These are phyloP conservation scores for Galerucella pusilla DNA, from an alignment of 2,888 invertebrate genomes.

Conservation along the genomic window DNA sequence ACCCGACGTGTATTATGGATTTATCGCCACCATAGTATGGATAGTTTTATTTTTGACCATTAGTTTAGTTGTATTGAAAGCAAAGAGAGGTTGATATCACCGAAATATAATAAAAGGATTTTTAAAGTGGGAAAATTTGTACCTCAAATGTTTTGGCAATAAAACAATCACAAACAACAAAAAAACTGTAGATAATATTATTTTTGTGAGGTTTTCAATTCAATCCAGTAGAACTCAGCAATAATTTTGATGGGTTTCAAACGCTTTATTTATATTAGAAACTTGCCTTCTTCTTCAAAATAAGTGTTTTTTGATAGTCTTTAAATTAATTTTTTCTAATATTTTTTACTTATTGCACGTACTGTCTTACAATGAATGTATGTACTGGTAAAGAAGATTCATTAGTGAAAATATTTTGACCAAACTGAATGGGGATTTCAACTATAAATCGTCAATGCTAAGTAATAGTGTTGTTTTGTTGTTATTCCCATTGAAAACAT, in stretches of 20 bases:
- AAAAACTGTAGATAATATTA: slow-evolving; percentile 28
- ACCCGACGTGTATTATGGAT: slow-evolving; percentile 88
- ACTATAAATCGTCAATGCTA: too few species aligned
- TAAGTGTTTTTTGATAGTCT: slow-evolving; percentile 39
- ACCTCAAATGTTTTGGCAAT: slow-evolving; percentile 24
- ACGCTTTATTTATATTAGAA: slow-evolving; percentile 49
- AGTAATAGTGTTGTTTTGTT: too few species aligned
- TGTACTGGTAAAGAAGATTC: not conserved
- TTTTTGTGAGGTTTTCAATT: slow-evolving; percentile 32
- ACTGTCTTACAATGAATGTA: slow-evolving; percentile 29
- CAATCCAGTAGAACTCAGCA: slow-evolving; percentile 24
- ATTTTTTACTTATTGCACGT: slow-evolving; percentile 36
- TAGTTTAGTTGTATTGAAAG: slow-evolving; percentile 81
- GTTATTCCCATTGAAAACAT: too few species aligned
- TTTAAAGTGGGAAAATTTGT: slow-evolving; percentile 24
- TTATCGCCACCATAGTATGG: slow-evolving; percentile 87
- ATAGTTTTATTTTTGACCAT: slow-evolving; percentile 84
- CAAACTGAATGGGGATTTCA: too few species aligned
- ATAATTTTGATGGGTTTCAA: slow-evolving; percentile 41
- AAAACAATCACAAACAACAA: slow-evolving; percentile 2
- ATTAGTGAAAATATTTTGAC: not conserved
- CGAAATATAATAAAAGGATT: not conserved
- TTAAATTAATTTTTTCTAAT: slow-evolving; percentile 44
- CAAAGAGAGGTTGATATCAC: slow-evolving; percentile 69
- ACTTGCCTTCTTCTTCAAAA: slow-evolving; percentile 41